These are phyloP conservation scores for Acleris cristana DNA, from an alignment of 2,888 invertebrate genomes.

Conservation along the genomic window DNA sequence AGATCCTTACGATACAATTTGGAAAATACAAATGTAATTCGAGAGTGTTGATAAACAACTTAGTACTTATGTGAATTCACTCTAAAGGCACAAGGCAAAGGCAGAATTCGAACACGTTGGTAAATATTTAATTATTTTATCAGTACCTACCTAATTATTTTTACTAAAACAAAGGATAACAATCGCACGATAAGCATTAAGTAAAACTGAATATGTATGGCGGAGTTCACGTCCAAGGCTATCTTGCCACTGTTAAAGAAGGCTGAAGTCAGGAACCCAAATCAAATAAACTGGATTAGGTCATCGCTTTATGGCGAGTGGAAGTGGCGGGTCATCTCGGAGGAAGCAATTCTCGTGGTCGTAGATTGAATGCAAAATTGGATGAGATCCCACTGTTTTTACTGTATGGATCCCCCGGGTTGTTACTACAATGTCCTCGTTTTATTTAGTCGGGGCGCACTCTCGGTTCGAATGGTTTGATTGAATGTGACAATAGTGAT, in stretches of 20 bases:
- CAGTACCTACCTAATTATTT: too few species aligned
- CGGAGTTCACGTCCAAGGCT: constrained; percentile 53
- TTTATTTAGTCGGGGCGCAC: constrained; percentile 72
- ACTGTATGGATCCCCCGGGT: constrained; percentile 71
- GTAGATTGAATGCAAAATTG: constrained; percentile 84
- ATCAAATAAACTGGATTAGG: constrained; percentile 82
- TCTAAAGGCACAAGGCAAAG: too few species aligned
- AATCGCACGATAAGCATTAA: background rate
- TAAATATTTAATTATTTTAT: too few species aligned
- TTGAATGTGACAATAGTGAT: constrained; percentile 81
- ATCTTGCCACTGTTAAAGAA: constrained; percentile 71
- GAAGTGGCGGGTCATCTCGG: constrained; percentile 81
- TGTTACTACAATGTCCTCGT: constrained; percentile 64
- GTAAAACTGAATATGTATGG: constrained; percentile 26
- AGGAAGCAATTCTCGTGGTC: constrained; percentile 80
- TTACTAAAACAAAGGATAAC: background rate
- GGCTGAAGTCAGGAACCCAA: constrained; percentile 73
- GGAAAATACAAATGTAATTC: too few species aligned
- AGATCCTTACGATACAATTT: too few species aligned
- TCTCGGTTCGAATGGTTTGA: constrained; percentile 72
- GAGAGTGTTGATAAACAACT: too few species aligned
- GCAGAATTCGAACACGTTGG: too few species aligned
- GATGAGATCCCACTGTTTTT: constrained; percentile 81
- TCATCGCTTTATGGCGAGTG: constrained; percentile 80
- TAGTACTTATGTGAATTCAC: too few species aligned